Base-by-base conservation (phyloP, 1,140 invertebrate species). In the Platyura marginata region DNA sequence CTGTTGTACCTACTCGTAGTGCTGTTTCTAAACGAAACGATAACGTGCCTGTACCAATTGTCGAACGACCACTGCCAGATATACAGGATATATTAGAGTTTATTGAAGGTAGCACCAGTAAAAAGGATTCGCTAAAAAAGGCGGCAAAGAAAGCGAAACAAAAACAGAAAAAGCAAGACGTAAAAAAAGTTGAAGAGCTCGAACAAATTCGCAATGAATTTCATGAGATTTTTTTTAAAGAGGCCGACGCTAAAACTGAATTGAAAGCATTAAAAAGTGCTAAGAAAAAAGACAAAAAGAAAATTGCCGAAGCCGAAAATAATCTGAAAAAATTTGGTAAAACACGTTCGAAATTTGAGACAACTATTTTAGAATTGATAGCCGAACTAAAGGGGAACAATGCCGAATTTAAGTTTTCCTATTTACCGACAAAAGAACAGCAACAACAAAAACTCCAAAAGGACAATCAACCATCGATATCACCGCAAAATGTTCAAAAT, bases 91-190 rank as follows among this genome's bases (percentile, higher is more conserved):
- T 54, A 0, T 43, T 61, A 0, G 58, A 55, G 32, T 61, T 55
- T 20, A 61, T 61, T 21, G 58, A 61, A 48, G 58, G 58, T 2
- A 34, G 13, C 25, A 21, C 9, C 39, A 23, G 13, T 15, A 40
- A 40, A 37, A 15, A 42, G 18, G 18, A 25, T 18, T 20, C 36
- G 2, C 16, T 18, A 52, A 61, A 61, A 20, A 61, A 61, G 36
- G 58, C 58, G 1, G 58, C 57, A 11, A 61, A 61, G 40, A 61
- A 60, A 39, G 56, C 55, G 2, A 60, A 60, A 33, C 58, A 61
- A 16, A 57, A 55, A 43, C 52, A 53, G 46, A 54, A 56, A n/a
- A 57, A 55, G 40, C 56, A 60, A 41, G 58, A 60, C 43, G 52
- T 57, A 21, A 60, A 59, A 41, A 55, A 55, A 21, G 54, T 61